Base-by-base conservation (phyloP, 2,888 invertebrate species). In the Odontocolon sp. region DNA sequence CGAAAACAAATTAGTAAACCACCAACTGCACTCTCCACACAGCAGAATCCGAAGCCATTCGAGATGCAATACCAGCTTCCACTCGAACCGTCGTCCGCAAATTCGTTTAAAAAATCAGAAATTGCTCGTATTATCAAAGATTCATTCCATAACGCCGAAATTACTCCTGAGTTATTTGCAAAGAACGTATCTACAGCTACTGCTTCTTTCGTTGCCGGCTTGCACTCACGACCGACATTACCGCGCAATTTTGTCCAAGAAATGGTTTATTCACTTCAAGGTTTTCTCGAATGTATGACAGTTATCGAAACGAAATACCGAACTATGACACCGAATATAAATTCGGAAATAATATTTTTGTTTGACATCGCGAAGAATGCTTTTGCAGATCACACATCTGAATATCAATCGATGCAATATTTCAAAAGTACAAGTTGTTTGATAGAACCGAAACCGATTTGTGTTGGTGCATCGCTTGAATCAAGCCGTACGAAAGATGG, bases 351-450 rank as follows among this genome's bases (percentile, higher is more conserved):
- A 11, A 23, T 16, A n/a, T 16, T 6, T 14, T 28, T 42, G 45
- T 40, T 42, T 18, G 16, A 47, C 3, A 11, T 63, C 14, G n/a
- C 23, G 11, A 28, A 61, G 28, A 63, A 50, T 6, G 50, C 71
- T 28, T 72, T 78, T 42, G 18, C 42, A 28, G 14, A 72, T 50
- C 18, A 54, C 40, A 54, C 11, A 1, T 66, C 63, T 2, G 68
- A 72, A 59, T 54, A 72, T 33, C 36, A n/a, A 63, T 31, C 69
- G 23, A 47, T 77, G 28, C 6, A 23, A 9, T 47, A 78, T 42
- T 78, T 78, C 57, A 59, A 72, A 78, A 56, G 59, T 28, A 21
- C n/a, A 52, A 47, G 31, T 45, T 64, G 33, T 40, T 54, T 33
- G 3, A 42, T 42, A 11, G 42, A 42, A 16, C 42, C 42, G 42